Evolutionary conservation across 2,113 vertebrate species (phyloP).

Genomic region (Cochlearius cochlearius): DNA sequence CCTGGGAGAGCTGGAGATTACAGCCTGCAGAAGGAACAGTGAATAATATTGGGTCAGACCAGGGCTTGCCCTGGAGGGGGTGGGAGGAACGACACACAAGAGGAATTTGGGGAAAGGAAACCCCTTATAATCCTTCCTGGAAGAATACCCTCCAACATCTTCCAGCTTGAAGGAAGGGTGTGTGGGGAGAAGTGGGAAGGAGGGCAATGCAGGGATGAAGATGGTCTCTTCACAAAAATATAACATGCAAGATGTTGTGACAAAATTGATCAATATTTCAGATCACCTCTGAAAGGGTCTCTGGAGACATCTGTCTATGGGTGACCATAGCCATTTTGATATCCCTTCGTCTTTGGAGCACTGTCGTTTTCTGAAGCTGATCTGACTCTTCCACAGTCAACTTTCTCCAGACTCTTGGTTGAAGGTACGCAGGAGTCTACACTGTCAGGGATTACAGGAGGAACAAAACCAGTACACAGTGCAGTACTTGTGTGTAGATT

Average conservation of each 20-base stretch:
- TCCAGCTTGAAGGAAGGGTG: not conserved
- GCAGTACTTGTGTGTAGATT: not conserved
- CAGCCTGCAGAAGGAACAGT: not conserved
- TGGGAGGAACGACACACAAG: not conserved
- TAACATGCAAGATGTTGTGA: not conserved
- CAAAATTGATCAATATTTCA: not conserved
- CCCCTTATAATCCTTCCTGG: not conserved
- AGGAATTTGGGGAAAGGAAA: not conserved
- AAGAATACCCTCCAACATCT: not conserved
- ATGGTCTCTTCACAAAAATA: not conserved
- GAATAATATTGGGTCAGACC: not conserved
- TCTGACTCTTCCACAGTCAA: not conserved
- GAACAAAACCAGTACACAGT: not conserved
- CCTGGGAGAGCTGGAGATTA: slow-evolving; percentile 3
- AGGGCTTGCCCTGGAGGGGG: not conserved
- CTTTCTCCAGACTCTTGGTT: not conserved
- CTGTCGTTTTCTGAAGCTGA: not conserved
- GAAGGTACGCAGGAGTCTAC: not conserved
- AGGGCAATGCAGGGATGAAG: not conserved
- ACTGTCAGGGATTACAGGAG: not conserved
- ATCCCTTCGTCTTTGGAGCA: not conserved
- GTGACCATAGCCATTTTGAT: not conserved
- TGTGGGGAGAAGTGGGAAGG: not conserved
- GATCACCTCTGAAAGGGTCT: not conserved
- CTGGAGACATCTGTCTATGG: not conserved